Evolutionary conservation across 2,113 vertebrate species (phyloP).

Genomic region (Rana temporaria): DNA sequence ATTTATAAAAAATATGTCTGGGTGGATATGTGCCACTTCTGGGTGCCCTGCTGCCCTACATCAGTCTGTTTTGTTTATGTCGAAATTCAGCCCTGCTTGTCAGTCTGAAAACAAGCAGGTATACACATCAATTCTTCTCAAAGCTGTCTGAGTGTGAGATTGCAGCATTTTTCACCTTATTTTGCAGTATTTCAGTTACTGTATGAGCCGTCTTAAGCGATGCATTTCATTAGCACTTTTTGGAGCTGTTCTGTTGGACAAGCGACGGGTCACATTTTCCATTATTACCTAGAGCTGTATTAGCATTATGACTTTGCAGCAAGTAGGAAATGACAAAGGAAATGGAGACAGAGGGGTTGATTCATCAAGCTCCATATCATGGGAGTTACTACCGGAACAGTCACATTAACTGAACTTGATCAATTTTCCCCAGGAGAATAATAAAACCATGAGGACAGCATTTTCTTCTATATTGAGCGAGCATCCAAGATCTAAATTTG

Average conservation of each 20-base stretch:
- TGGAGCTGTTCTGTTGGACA: not conserved
- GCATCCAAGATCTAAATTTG: constrained; percentile 27
- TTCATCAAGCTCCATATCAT: constrained; percentile 39
- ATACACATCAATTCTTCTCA: too few species aligned
- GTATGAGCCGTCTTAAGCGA: too few species aligned
- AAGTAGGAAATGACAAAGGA: constrained; percentile 46
- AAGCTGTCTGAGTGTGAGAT: too few species aligned
- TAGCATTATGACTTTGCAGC: constrained; percentile 39
- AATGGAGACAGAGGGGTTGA: constrained; percentile 32
- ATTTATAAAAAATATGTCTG: too few species aligned
- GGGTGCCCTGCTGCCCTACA: too few species aligned
- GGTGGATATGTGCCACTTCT: too few species aligned
- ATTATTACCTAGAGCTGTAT: constrained; percentile 16
- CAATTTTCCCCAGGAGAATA: constrained; percentile 24
- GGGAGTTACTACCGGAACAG: constrained; percentile 38
- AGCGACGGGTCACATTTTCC: not conserved
- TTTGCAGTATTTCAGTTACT: too few species aligned
- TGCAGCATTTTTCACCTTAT: too few species aligned
- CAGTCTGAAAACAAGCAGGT: too few species aligned
- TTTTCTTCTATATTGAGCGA: not conserved
- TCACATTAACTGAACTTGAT: constrained; percentile 43
- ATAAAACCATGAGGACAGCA: constrained; percentile 28
- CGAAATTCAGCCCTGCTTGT: too few species aligned
- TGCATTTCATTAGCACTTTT: too few species aligned
- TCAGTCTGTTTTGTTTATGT: too few species aligned